phyloP scores from a whole-genome alignment of 2,888 invertebrate species.

The Celastrina argiolus region DNA sequence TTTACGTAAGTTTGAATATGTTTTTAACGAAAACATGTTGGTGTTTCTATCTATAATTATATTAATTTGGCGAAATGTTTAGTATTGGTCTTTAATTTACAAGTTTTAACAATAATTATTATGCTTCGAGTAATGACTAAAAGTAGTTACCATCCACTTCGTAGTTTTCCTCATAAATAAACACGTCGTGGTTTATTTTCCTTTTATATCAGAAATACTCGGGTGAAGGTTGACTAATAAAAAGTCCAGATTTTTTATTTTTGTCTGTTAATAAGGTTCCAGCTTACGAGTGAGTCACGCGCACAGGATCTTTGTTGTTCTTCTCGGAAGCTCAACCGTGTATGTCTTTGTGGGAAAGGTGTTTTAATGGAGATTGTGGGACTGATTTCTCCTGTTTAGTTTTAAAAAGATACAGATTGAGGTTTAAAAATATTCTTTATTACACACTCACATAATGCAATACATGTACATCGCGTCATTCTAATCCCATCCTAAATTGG shows the following conservation, averaged over 20 bases:
- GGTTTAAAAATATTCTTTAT: background rate
- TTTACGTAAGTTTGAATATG: background rate
- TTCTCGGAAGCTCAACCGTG: conserved; percentile 67
- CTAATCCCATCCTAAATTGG: too few species aligned
- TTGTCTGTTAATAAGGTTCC: conserved; percentile 41
- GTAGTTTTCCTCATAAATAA: background rate
- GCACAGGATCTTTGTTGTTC: conserved; percentile 73
- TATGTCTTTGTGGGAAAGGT: conserved; percentile 69
- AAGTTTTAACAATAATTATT: too few species aligned
- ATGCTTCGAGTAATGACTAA: background rate
- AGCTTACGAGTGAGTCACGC: conserved; percentile 59
- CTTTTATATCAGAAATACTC: background rate
- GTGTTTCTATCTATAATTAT: too few species aligned
- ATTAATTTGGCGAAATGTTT: too few species aligned
- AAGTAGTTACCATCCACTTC: background rate
- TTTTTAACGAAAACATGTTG: background rate
- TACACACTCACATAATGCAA: too few species aligned
- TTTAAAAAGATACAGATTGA: conserved; percentile 33
- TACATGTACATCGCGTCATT: too few species aligned
- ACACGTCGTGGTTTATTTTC: background rate
- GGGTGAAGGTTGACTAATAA: conserved; percentile 17
- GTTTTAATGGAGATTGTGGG: conserved; percentile 67
- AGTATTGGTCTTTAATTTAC: too few species aligned
- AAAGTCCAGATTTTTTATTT: conserved; percentile 45
- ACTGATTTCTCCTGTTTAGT: conserved; percentile 63